These are phyloP conservation scores for Sula dactylatra DNA, from an alignment of 2,113 vertebrate genomes.

Conservation along the genomic window DNA sequence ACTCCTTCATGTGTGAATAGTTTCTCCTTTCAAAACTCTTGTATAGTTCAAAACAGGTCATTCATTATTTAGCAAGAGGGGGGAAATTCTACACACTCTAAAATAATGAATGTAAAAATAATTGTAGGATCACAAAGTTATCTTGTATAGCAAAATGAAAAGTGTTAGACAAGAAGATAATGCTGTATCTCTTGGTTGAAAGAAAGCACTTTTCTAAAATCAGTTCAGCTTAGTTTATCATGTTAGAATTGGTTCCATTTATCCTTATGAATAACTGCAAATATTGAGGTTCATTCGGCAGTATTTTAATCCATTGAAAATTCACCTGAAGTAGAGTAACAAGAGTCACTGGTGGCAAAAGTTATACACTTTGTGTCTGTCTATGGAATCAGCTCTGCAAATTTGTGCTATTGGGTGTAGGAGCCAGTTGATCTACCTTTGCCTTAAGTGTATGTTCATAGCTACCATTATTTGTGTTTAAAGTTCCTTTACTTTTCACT, in stretches of 20 bases:
- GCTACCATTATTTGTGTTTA: neutral
- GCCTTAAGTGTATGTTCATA: neutral
- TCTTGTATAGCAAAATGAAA: conserved; percentile 46
- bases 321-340: neutral
- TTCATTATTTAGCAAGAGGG: conserved; percentile 67
- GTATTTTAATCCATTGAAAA: conserved; percentile 36
- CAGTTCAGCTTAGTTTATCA: conserved; percentile 23
- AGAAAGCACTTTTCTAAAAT: conserved; percentile 42
- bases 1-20: conserved; percentile 71
- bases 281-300: conserved; percentile 23
- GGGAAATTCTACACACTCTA: conserved; percentile 51
- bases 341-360: conserved; percentile 20
- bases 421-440: neutral
- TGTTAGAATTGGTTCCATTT: conserved; percentile 32
- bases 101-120: conserved; percentile 71
- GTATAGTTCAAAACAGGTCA: conserved; percentile 73
- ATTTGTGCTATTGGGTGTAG: neutral
- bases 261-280: conserved; percentile 36
- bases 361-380: neutral
- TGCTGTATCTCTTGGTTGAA: conserved; percentile 40
- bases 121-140: conserved; percentile 69
- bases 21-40: conserved; percentile 74
- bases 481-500: neutral
- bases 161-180: conserved; percentile 44
- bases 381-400: neutral